These are phyloP conservation scores for Epinephelus awoara DNA, from an alignment of 2,797 vertebrate genomes.

Conservation along the genomic window DNA sequence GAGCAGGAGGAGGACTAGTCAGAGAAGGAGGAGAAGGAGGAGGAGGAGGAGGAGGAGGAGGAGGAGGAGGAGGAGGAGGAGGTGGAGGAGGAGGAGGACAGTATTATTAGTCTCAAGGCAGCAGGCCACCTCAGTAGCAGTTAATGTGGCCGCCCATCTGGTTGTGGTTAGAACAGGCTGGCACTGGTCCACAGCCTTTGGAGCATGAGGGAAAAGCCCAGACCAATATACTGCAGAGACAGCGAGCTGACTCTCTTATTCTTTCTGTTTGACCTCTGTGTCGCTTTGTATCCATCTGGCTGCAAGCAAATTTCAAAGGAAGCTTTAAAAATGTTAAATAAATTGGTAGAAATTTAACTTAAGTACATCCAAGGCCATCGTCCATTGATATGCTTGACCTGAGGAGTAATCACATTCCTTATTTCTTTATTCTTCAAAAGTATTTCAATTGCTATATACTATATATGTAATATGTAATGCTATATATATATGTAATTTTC, in stretches of 20 bases:
- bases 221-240: slow-evolving; percentile 52
- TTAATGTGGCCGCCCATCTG: slow-evolving; percentile 76
- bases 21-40: not conserved
- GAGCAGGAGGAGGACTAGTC: slow-evolving; percentile 25
- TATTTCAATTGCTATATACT: not conserved
- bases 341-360: not conserved
- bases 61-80: not conserved
- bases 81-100: slow-evolving; percentile 43
- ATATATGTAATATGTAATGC: too few species aligned
- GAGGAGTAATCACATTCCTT: not conserved
- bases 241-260: slow-evolving; percentile 41
- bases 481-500: not conserved
- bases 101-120: slow-evolving; percentile 65
- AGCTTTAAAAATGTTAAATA: slow-evolving; percentile 6
- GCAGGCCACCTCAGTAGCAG: slow-evolving; percentile 70
- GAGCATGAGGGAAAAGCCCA: slow-evolving; percentile 59
- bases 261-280: slow-evolving; percentile 52
- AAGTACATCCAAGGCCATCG: not conserved
- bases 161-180: slow-evolving; percentile 71
- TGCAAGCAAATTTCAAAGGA: slow-evolving; percentile 13
- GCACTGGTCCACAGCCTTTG: slow-evolving; percentile 70
- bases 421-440: not conserved
- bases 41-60: too few species aligned
- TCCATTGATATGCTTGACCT: not conserved
- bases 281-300: slow-evolving; percentile 45